phyloP scores from a whole-genome alignment of 2,113 vertebrate genomes.

The Corythaeola cristata region DNA sequence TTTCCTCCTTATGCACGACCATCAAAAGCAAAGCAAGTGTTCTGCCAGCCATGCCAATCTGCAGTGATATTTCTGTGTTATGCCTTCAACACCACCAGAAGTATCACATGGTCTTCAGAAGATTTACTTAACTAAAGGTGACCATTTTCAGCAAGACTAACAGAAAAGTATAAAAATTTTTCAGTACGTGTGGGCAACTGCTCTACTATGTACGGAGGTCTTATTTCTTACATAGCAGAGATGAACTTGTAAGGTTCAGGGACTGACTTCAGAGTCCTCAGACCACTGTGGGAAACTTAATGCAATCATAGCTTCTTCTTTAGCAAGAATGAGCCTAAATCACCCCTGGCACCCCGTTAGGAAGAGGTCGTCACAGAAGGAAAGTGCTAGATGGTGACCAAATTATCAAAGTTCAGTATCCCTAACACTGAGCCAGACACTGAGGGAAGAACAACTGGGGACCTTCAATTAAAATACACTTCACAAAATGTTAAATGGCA shows the following conservation, averaged over 20 bases:
- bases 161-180: neutral
- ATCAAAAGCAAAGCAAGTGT: neutral
- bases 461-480: conserved; percentile 51
- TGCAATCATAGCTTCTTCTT: neutral
- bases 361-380: neutral
- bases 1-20: neutral
- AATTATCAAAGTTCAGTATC: neutral
- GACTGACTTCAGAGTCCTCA: neutral
- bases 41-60: neutral
- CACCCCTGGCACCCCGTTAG: neutral
- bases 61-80: neutral
- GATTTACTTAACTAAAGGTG: neutral
- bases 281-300: neutral
- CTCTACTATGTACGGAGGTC: neutral
- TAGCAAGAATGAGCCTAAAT: neutral
- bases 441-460: neutral
- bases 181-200: neutral
- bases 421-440: neutral
- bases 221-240: neutral
- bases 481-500: conserved; percentile 44
- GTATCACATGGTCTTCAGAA: neutral
- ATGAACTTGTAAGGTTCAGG: neutral
- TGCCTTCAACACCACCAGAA: neutral
- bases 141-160: neutral
- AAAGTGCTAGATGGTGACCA: neutral